Base-by-base conservation (phyloP, 2,888 invertebrate species). In the Rugalucina vietnamica region DNA sequence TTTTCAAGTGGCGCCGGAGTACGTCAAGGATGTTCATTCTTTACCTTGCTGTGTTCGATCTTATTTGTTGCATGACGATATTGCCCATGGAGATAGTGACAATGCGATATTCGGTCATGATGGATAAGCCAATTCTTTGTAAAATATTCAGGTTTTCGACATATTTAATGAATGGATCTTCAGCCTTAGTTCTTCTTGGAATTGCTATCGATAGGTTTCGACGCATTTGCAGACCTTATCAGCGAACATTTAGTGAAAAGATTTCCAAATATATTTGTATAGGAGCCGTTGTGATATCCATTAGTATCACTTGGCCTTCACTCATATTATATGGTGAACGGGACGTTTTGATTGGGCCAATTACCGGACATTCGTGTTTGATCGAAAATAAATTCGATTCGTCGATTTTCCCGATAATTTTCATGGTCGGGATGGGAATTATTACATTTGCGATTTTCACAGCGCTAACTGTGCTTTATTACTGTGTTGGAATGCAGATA, bases 251-350 rank as follows among this genome's bases (percentile, higher is more conserved):
- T 72, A 86, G 85, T 21, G 71, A 80, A 10, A 32, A 65, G 14
- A 69, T 77, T 24, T 88, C 91, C n/a, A 88, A 82, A 78, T 65
- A 71, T 1, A 79, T 88, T 39, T 87, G 89, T 37, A 49, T 82
- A 8, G 74, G 77, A 18, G 72, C 84, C 5, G 37, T 90, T 5
- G 14, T 80, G 0, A n/a, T 71, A 14, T 75, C 84, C 0, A 34
- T 82, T 21, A 24, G 78, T 27, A 74, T 75, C 14, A 76, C 85
- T 3, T 86, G 87, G 76, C 90, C 91, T 1, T 75, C 90, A 29
- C 69, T 91, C 0, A 70, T 90, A 0, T 50, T 91, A 1, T 91
- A 91, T 71, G 91, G 91, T 21, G 86, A 76, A 71, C 60, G 79
- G 37, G 70, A 36, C 21, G 32, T 79, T 24, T 12, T 2, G n/a